Evolutionary conservation across 2,888 invertebrate genomes (phyloP).

Genomic region (Latrodectus hesperus): DNA sequence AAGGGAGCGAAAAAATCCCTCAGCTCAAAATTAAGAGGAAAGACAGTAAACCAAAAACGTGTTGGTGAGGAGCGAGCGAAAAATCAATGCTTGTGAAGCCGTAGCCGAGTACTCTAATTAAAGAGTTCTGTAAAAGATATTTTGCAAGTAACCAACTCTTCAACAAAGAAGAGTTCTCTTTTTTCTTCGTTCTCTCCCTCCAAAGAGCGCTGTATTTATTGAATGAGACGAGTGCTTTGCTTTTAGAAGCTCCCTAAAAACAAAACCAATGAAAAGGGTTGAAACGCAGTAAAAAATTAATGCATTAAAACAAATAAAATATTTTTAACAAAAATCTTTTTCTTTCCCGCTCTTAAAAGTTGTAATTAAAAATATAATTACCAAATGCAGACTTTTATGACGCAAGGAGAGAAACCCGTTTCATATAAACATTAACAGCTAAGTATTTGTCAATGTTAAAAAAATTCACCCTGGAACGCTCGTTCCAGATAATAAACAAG

Average conservation of each 20-base stretch:
- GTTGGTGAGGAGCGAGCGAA: slow-evolving; percentile 56
- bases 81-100: slow-evolving; percentile 57
- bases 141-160: slow-evolving; percentile 10
- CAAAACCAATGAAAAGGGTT: slow-evolving; percentile 1
- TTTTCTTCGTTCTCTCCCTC: slow-evolving; percentile 23
- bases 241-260: slow-evolving; percentile 41
- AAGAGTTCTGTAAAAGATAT: slow-evolving; percentile 65
- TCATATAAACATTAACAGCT: slow-evolving; percentile 36
- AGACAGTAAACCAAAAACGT: slow-evolving; percentile 64
- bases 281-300: slow-evolving; percentile 17
- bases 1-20: slow-evolving; percentile 53
- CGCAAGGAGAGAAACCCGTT: neutral
- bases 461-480: slow-evolving; percentile 20
- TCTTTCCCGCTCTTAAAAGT: slow-evolving; percentile 39
- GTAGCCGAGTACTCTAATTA: slow-evolving; percentile 55
- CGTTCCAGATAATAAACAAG: slow-evolving; percentile 65
- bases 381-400: slow-evolving; percentile 44
- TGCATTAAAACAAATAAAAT: slow-evolving; percentile 38
- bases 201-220: slow-evolving; percentile 26
- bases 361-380: slow-evolving; percentile 68
- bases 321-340: slow-evolving; percentile 45
- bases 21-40: slow-evolving; percentile 65
- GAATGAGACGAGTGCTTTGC: slow-evolving; percentile 18
- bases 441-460: slow-evolving; percentile 35
- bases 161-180: slow-evolving; percentile 9